Evolutionary conservation across 1,140 invertebrate genomes (phyloP).

Genomic region (Hylaeus anthracinus): DNA sequence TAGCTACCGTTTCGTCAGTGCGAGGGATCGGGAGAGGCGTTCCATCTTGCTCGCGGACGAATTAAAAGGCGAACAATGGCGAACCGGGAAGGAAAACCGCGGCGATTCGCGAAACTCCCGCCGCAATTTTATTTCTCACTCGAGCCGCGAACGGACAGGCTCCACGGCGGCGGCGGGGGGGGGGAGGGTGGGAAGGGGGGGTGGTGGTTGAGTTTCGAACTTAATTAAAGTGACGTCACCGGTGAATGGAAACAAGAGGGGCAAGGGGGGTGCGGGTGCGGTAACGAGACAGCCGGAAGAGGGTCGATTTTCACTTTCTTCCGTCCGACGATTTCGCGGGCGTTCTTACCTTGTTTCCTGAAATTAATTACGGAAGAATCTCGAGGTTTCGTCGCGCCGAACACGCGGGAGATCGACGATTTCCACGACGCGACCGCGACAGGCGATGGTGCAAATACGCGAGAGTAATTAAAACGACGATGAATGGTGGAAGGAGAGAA

Average conservation of each 20-base stretch:
- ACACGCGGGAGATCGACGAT: background rate
- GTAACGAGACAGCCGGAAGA: background rate
- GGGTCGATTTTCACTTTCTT: background rate
- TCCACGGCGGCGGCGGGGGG: background rate
- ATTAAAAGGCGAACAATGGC: slow-evolving; percentile 1
- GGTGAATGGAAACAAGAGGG: background rate
- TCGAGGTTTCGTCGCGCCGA: background rate
- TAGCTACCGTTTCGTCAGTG: background rate
- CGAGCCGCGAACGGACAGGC: background rate
- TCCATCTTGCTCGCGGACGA: background rate
- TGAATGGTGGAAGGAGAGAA: background rate
- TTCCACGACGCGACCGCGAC: background rate
- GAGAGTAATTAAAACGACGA: background rate
- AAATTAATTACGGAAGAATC: slow-evolving; percentile 29
- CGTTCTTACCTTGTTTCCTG: background rate
- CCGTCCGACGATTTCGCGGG: background rate
- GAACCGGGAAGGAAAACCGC: background rate
- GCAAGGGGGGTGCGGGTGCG: background rate
- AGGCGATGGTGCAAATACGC: background rate
- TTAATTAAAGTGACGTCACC: slow-evolving; percentile 29
- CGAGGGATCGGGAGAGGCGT: slow-evolving; percentile 8
- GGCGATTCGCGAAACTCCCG: background rate
- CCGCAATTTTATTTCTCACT: background rate
- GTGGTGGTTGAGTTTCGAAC: slow-evolving; percentile 17
- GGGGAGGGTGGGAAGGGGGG: no score